Evolutionary conservation across 2,113 vertebrate genomes (phyloP), one percentile per base, ranked within the genome.

Genomic region (Narcine bancroftii): DNA sequence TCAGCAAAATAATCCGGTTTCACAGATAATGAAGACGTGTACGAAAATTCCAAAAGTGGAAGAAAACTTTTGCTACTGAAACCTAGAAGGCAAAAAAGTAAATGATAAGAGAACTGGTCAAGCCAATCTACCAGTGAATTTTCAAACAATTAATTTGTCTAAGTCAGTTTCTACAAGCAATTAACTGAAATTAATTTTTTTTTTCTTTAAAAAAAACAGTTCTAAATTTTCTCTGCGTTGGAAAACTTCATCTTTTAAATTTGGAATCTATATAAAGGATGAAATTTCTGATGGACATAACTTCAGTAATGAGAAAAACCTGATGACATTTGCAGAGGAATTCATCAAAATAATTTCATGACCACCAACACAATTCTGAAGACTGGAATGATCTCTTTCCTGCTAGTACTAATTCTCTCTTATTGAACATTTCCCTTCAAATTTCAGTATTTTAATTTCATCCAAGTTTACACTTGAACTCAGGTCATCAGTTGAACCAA

Each of bases 1-100:
- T 97, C 96, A 0, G 95, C 95, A 69, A 97, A 94, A 93, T 96
- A 95, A 92, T 95, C 94, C 92, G 93, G 93, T 92, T 94, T 95
- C 92, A 97, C 94, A 11, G 95, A 94, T 76, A 97, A 94, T 0
- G 95, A 96, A 92, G 96, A 97, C 72, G 96, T 96, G 93, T 97
- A 97, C 92, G 96, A 97, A 94, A 96, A 97, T 91, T 97, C 96
- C 93, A 97, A 94, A 93, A 97, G 94, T 65, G 96, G 95, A 92
- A 97, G 93, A 77, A 97, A 95, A 93, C 94, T 96, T 79, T 96
- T 95, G 93, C 96, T 96, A 66, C 95, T 95, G 94, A 96, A 97
- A 93, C 95, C 96, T 97, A 94, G 9, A 92, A 60, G 53, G 92
- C 29, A 93, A 45, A 71, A 11, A 92, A 15, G 13, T 47, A 72